A percentile compares a stretch with the other conserved stretches of the same genome.
phyloP scores from a whole-genome alignment of 2,797 vertebrate genomes.

The Lepus townsendii region DNA sequence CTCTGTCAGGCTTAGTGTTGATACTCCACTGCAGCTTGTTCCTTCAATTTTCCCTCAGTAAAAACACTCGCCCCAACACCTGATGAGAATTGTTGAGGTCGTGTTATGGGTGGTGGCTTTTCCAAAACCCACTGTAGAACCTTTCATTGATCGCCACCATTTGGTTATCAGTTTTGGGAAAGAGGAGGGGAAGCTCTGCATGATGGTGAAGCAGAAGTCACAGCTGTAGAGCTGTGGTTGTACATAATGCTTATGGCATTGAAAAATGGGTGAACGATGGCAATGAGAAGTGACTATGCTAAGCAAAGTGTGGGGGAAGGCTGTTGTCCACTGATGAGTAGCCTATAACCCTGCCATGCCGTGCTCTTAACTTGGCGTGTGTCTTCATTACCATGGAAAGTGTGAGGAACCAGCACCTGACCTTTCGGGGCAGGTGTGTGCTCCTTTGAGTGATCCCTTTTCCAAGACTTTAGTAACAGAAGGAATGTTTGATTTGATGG shows the following conservation, averaged over 20 bases:
- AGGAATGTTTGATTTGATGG: background rate
- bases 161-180: background rate
- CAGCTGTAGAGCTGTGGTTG: background rate
- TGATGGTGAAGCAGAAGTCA: background rate
- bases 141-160: background rate
- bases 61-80: background rate
- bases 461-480: background rate
- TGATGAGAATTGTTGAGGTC: background rate
- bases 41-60: background rate
- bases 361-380: background rate
- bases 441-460: background rate
- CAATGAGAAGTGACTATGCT: background rate
- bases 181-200: background rate
- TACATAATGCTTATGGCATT: background rate
- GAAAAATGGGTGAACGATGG: background rate
- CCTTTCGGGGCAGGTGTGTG: background rate
- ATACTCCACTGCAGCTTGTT: background rate
- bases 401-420: background rate
- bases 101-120: background rate
- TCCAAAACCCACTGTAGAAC: background rate
- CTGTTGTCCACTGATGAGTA: background rate
- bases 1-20: background rate
- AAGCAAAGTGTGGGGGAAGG: background rate
- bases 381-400: background rate
- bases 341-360: background rate